Conservation (phyloP, 2,113 vertebrate species). For the Ameiurus melas region DNA sequence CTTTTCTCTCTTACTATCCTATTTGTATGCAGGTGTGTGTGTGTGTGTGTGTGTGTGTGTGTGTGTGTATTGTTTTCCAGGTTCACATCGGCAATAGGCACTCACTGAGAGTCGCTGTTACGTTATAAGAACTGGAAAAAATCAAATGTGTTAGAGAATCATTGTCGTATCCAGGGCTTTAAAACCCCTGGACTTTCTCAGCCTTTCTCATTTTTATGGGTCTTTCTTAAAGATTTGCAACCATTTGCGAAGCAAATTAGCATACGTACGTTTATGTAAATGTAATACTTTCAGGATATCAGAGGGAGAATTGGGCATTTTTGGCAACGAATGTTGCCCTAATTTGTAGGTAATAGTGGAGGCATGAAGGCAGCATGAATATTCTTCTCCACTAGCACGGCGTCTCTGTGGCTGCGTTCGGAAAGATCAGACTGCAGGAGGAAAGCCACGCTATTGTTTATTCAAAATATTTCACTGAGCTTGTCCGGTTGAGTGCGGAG, state of each 20-base stretch:
- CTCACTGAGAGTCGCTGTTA: neutral
- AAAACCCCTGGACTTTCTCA: neutral
- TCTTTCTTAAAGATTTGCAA: neutral
- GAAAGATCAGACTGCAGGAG: conserved; percentile 15
- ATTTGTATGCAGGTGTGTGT: neutral
- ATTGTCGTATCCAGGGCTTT: neutral
- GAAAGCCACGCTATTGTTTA: conserved; percentile 5
- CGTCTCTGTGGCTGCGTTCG: conserved; percentile 5
- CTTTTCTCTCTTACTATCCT: neutral
- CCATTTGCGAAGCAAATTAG: neutral
- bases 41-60: neutral
- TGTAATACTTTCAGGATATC: neutral
- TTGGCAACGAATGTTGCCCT: neutral
- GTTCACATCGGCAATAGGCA: neutral
- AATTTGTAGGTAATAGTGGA: conserved; percentile 1
- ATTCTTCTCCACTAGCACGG: neutral
- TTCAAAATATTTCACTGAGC: neutral
- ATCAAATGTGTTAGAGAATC: neutral
- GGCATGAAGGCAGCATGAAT: neutral
- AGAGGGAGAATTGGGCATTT: neutral
- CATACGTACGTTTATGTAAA: neutral
- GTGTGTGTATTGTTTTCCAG: conserved; percentile 3
- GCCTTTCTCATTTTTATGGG: neutral
- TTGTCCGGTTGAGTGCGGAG: conserved; percentile 4
- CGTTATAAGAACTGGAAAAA: neutral